Percentiles rank a stretch among this genome's conserved stretches.
These are phyloP conservation scores for Emydura subglobosa DNA, from an alignment of 2,113 vertebrate species.

Conservation along the genomic window DNA sequence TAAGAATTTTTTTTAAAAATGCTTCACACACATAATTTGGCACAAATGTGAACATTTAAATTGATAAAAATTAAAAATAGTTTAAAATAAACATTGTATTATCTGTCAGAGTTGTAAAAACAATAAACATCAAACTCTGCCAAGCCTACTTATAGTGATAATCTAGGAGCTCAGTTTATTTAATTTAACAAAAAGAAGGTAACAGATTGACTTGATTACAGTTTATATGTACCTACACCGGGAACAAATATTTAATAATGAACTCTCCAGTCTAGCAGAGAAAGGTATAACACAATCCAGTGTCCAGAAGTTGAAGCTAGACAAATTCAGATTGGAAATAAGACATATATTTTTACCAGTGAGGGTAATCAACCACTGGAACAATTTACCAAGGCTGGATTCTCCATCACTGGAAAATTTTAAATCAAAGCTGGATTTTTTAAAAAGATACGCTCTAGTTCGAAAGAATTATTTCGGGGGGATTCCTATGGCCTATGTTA, in stretches of 20 bases:
- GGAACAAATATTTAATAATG: background rate
- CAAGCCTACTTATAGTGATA: background rate
- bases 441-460: background rate
- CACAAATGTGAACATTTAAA: background rate
- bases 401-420: background rate
- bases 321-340: background rate
- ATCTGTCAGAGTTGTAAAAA: background rate
- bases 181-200: background rate
- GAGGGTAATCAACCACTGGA: background rate
- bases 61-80: background rate
- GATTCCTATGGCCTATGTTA: background rate
- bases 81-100: background rate
- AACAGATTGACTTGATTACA: background rate
- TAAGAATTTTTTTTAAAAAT: background rate
- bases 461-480: no score
- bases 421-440: background rate
- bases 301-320: background rate
- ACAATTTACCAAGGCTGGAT: background rate
- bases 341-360: background rate
- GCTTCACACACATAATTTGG: background rate
- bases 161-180: background rate
- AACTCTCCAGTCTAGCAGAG: background rate
- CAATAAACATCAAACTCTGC: background rate
- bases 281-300: background rate
- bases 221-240: background rate